phyloP scores from a whole-genome alignment of 2,113 vertebrate species.

The Nannospalax galili region DNA sequence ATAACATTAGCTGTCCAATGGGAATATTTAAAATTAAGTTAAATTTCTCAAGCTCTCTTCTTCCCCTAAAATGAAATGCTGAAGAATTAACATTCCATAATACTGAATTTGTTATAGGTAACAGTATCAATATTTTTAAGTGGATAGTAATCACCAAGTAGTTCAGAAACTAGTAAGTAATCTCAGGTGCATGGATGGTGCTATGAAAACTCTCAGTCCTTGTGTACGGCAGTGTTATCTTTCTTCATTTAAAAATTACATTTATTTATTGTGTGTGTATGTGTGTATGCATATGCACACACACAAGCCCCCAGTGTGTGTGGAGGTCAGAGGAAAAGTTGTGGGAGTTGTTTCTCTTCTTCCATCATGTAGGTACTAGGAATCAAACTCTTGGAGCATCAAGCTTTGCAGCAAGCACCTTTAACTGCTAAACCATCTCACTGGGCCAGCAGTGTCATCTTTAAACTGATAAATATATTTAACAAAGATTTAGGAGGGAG shows the following conservation, averaged over 20 bases:
- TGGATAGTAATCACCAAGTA: not conserved
- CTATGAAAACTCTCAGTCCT: not conserved
- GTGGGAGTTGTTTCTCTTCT: not conserved
- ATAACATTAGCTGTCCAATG: not conserved
- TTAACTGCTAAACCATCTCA: not conserved
- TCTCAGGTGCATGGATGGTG: not conserved
- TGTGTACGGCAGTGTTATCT: not conserved
- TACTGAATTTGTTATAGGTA: not conserved
- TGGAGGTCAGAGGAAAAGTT: not conserved
- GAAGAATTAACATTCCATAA: not conserved
- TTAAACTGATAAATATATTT: constrained; percentile 31
- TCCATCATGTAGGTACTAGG: too few species aligned
- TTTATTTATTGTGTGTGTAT: not conserved
- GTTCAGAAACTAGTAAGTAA: not conserved
- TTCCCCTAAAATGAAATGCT: not conserved
- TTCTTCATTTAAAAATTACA: too few species aligned
- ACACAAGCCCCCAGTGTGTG: too few species aligned
- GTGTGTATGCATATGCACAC: not conserved
- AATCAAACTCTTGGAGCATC: not conserved
- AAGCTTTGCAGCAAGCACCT: not conserved
- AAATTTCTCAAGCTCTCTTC: not conserved
- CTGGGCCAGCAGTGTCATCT: not conserved
- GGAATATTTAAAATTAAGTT: not conserved
- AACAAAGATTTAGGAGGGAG: not conserved
- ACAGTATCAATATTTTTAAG: not conserved